These are phyloP conservation scores for Chanos chanos DNA, from an alignment of 2,797 vertebrate genomes.

Conservation along the genomic window DNA sequence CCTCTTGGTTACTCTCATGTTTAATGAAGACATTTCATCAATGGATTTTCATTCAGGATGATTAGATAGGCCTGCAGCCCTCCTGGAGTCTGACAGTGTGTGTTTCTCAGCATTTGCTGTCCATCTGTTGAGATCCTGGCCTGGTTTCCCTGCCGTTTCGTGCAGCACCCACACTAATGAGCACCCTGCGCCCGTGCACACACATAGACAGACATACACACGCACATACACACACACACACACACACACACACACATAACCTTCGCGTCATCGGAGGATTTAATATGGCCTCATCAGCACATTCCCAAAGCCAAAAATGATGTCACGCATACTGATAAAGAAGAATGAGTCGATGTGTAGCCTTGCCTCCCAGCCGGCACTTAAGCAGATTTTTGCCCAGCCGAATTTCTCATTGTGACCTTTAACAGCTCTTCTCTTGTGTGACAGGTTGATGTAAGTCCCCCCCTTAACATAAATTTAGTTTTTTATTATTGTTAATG, in stretches of 20 bases:
- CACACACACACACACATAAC: conserved; percentile 18
- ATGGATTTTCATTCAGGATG: no score
- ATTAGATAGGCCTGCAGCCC: no score
- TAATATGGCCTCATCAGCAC: conserved; percentile 37
- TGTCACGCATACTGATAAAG: conserved; percentile 44
- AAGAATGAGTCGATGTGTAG: conserved; percentile 43
- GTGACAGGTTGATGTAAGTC: background rate
- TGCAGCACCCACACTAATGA: no score
- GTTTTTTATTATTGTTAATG: background rate
- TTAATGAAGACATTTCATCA: no score
- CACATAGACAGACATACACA: background rate
- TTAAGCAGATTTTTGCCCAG: background rate
- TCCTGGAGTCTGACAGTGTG: no score
- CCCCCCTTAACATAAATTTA: background rate
- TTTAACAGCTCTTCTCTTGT: no score
- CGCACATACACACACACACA: background rate
- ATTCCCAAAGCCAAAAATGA: conserved; percentile 30
- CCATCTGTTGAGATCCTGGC: no score
- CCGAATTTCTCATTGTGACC: background rate
- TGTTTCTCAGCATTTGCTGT: no score
- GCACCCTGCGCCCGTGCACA: background rate
- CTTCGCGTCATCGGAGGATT: conserved; percentile 34
- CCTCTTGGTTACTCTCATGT: no score
- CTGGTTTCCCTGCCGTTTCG: no score
- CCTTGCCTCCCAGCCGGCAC: background rate